Base-by-base conservation (phyloP, 2,113 vertebrate species). In the Oriolus oriolus region DNA sequence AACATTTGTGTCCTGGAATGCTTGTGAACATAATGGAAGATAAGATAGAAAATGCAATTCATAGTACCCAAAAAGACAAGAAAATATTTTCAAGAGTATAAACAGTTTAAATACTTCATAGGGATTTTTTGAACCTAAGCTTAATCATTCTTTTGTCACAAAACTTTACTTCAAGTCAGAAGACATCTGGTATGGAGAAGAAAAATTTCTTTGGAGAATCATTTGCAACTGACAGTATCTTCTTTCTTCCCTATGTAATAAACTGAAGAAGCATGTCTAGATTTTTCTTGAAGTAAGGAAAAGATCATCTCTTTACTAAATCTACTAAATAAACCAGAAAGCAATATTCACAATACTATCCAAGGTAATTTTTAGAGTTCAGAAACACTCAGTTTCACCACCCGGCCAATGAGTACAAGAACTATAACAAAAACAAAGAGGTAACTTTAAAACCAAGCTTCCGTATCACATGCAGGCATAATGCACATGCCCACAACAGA, bases 401-500 rank as follows among this genome's bases (percentile, higher is more conserved):
- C 10, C 3, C 20, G 85, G 52, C 23, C 41, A 73, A 16, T 0
- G 1, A 85, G 28, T 23, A 64, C 11, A 57, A 82, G 17, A 68
- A 84, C n/a, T 39, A 17, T 16, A 78, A 89, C 23, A 60, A 82
- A 87, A 91, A 6, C 24, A 61, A 63, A 5, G 4, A 57, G 4
- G 10, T 74, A 87, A 78, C 33, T 71, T 79, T 41, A 91, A 87
- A 75, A 35, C 5, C 52, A 75, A 87, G 24, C 9, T 87, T 71
- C n/a, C 6, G 2, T 13, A 87, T 11, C 53, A 79, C 7, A 22
- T 31, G 7, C 14, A 54, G 49, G 28, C 23, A 65, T 35, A 76
- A 76, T 13, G 2, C 1, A 74, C 17, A 23, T 30, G n/a, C 7
- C n/a, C 31, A 73, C 3, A 4, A 42, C 0, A 41, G 9, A 10